A percentile compares a stretch with the other conserved stretches of the same genome.
Conservation (phyloP, 2,888 invertebrate genomes). For the Tetheella fluctuosa region DNA sequence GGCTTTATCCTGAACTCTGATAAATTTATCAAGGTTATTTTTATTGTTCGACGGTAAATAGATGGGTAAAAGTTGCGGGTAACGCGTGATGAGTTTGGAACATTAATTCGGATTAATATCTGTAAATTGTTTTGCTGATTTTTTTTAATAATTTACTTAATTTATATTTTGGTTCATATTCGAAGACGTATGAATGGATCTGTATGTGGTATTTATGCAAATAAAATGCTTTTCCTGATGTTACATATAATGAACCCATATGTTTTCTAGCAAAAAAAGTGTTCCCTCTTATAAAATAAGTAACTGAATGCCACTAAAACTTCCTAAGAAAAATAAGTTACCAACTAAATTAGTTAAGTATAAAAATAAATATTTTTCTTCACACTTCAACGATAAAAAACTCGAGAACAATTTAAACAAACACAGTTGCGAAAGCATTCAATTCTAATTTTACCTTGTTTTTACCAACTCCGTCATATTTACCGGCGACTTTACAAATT, state of each 20-base stretch:
- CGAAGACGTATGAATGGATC: too few relatives aligned
- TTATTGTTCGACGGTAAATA: constrained; percentile 15
- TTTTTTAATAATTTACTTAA: too few relatives aligned
- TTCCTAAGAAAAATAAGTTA: background rate
- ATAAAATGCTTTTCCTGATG: too few relatives aligned
- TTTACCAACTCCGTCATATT: constrained; percentile 33
- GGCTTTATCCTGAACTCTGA: constrained; percentile 17
- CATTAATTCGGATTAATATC: constrained; percentile 4
- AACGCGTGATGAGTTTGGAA: background rate
- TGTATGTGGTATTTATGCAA: too few relatives aligned
- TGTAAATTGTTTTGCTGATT: background rate
- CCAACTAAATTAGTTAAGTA: background rate
- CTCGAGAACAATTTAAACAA: constrained; percentile 27
- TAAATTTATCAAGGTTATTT: constrained; percentile 19
- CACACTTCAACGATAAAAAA: constrained; percentile 26
- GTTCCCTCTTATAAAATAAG: too few relatives aligned
- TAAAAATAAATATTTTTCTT: background rate
- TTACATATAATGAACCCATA: too few relatives aligned
- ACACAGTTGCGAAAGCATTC: constrained; percentile 29
- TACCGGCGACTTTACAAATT: constrained; percentile 36
- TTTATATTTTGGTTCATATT: too few relatives aligned
- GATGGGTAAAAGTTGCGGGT: constrained; percentile 24
- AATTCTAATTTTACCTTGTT: constrained; percentile 45
- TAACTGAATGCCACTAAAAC: too few relatives aligned
- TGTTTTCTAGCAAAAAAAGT: too few relatives aligned